Evolutionary conservation across 2,113 vertebrate species (phyloP).

Genomic region (Progne subis): DNA sequence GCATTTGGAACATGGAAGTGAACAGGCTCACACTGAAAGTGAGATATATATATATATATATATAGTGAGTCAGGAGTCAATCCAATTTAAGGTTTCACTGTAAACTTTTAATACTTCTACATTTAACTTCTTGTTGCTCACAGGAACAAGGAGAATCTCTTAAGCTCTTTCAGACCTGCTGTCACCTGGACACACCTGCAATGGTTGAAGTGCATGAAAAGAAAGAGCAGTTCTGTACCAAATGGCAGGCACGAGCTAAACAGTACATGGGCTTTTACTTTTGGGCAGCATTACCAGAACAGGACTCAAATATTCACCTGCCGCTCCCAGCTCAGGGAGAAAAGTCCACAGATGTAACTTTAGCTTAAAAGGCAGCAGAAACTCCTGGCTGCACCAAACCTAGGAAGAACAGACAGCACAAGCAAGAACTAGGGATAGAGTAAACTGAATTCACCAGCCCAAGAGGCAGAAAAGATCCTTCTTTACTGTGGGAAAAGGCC

Average conservation of each 20-base stretch:
- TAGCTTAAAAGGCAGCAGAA: background rate
- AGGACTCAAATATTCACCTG: background rate
- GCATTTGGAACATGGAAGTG: background rate
- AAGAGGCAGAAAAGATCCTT: background rate
- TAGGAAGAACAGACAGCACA: background rate
- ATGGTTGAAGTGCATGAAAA: background rate
- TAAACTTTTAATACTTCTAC: background rate
- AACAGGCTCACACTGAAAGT: background rate
- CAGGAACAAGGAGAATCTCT: background rate
- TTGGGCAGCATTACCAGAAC: background rate
- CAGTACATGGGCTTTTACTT: background rate
- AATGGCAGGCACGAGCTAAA: background rate
- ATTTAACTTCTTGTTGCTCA: background rate
- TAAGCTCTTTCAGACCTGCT: background rate
- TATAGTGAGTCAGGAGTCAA: background rate
- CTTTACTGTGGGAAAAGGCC: background rate
- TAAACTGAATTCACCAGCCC: background rate
- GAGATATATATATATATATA: fast-evolving
- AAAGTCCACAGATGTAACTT: background rate
- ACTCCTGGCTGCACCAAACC: background rate
- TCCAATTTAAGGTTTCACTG: background rate
- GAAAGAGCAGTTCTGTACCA: background rate
- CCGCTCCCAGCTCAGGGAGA: background rate
- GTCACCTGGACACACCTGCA: background rate
- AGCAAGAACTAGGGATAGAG: background rate